Evolutionary conservation across 2,797 vertebrate species (phyloP).

Genomic region (Anguilla obscura): DNA sequence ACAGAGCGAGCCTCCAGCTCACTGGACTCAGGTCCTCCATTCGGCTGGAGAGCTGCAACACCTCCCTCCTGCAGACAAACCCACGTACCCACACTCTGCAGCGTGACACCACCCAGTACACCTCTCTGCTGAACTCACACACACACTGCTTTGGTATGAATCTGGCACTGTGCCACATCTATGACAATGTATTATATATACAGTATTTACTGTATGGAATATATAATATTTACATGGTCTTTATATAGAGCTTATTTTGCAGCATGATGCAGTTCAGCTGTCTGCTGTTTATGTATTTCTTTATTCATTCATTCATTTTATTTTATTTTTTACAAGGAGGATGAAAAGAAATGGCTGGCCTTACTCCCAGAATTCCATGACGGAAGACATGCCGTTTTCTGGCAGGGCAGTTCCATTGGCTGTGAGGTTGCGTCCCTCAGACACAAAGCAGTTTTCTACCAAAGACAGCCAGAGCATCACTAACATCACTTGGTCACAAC

Average conservation of each 20-base stretch:
- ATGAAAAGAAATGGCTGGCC: conserved; percentile 47
- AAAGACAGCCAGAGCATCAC: not conserved
- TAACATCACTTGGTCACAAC: conserved; percentile 13
- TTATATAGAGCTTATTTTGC: not conserved
- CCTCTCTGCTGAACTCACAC: not conserved
- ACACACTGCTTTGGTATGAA: too few species aligned
- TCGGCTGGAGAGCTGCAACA: conserved; percentile 60
- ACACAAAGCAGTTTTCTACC: conserved; percentile 62
- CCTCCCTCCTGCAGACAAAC: conserved; percentile 59
- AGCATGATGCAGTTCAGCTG: not conserved
- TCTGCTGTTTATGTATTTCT: not conserved
- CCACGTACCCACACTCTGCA: not conserved
- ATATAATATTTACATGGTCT: not conserved
- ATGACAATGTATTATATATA: not conserved
- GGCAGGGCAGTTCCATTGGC: conserved; percentile 49
- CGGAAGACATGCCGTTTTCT: conserved; percentile 75
- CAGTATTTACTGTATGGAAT: too few species aligned
- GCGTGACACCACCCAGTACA: not conserved
- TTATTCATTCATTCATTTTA: not conserved
- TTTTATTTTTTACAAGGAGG: not conserved
- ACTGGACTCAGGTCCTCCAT: conserved; percentile 64
- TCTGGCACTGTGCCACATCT: not conserved
- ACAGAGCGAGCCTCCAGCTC: conserved; percentile 68
- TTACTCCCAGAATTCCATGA: conserved; percentile 90
- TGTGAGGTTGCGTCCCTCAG: conserved; percentile 54